Conservation (phyloP, 1,140 invertebrate species). For the Drosophila carrolli region DNA sequence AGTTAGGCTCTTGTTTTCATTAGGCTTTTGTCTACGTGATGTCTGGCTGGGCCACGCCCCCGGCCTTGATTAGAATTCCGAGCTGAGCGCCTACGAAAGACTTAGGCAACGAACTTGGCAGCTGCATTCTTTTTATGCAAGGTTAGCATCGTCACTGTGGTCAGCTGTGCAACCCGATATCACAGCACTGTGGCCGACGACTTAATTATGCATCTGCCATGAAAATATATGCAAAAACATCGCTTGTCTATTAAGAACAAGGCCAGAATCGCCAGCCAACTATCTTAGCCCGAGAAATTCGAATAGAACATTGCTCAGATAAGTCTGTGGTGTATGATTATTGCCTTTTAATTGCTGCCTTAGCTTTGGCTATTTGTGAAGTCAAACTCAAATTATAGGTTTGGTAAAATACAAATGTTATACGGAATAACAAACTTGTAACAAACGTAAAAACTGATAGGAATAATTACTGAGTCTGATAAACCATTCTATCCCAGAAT, state of each 20-base stretch:
- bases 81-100: conserved; percentile 53
- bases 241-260: conserved; percentile 73
- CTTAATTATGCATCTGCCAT: conserved; percentile 62
- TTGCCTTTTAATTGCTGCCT: conserved; percentile 23
- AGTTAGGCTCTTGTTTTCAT: conserved; percentile 49
- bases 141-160: conserved; percentile 60
- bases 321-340: conserved; percentile 15
- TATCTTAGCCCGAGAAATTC: conserved; percentile 17
- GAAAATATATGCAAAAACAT: conserved; percentile 62
- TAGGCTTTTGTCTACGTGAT: conserved; percentile 29
- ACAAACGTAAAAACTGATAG: too few relatives aligned
- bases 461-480: too few relatives aligned
- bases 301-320: conserved; percentile 9
- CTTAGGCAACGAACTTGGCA: conserved; percentile 71
- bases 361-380: conserved; percentile 5
- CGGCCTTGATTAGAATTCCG: conserved; percentile 55
- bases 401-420: not conserved
- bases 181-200: conserved; percentile 25
- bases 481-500: too few relatives aligned
- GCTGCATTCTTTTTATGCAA: conserved; percentile 66
- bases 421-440: too few relatives aligned
- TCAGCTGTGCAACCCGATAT: conserved; percentile 67
- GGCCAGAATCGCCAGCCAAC: conserved; percentile 54
- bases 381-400: not conserved
- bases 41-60: conserved; percentile 41